A percentile compares a stretch with the other conserved stretches of the same genome.
These are phyloP conservation scores for Cerastis rubricosa DNA, from an alignment of 2,888 invertebrate genomes.

Conservation along the genomic window DNA sequence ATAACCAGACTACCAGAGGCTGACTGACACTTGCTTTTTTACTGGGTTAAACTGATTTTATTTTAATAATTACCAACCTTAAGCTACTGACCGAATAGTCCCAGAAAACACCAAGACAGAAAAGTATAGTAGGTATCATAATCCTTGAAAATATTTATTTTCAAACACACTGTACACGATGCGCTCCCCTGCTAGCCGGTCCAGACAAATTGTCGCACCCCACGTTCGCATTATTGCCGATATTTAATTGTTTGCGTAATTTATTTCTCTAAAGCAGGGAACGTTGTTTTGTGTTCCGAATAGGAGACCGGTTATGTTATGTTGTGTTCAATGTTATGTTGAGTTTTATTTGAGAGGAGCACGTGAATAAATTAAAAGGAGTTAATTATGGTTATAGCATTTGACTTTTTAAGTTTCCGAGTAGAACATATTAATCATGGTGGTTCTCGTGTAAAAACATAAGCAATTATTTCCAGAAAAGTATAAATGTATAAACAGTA, in stretches of 20 bases:
- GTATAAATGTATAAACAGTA: background rate
- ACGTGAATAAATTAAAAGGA: background rate
- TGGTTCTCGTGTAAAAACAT: background rate
- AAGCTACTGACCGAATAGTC: background rate
- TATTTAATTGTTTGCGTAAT: slow-evolving; percentile 91
- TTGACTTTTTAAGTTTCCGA: background rate
- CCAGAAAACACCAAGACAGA: background rate
- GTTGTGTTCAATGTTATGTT: slow-evolving; percentile 12
- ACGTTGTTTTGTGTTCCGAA: slow-evolving; percentile 71
- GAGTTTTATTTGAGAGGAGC: slow-evolving; percentile 11
- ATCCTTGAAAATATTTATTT: slow-evolving; percentile 17
- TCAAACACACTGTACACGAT: slow-evolving; percentile 71
- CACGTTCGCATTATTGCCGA: slow-evolving; percentile 90
- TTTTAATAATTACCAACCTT: too few species aligned
- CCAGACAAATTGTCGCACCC: slow-evolving; percentile 91
- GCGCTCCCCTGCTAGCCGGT: slow-evolving; percentile 84
- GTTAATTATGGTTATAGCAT: background rate
- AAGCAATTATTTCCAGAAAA: background rate
- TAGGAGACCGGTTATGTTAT: slow-evolving; percentile 60
- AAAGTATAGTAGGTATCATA: background rate
- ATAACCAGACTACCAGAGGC: background rate
- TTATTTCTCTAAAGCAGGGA: slow-evolving; percentile 85
- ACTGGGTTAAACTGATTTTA: background rate
- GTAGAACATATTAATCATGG: background rate
- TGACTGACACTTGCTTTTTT: background rate